phyloP scores from a whole-genome alignment of 1,140 invertebrate genomes.

The Platyscapa corneri region DNA sequence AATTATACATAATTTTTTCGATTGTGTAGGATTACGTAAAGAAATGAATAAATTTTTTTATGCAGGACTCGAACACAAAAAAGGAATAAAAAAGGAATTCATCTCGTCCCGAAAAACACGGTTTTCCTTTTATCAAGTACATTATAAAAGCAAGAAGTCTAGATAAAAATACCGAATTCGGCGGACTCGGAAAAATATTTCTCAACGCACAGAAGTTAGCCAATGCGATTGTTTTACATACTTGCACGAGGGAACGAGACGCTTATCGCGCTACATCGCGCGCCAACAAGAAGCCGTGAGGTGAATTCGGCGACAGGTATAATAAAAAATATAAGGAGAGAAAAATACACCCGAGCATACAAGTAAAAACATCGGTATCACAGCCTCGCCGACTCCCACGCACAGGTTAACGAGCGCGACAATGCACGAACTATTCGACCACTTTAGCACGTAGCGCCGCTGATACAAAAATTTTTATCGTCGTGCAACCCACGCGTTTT shows the following conservation, averaged over 20 bases:
- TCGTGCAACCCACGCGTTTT: constrained; percentile 49
- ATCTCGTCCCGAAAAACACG: not conserved
- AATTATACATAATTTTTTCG: not conserved
- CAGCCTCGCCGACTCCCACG: constrained; percentile 54
- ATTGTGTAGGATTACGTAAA: not conserved
- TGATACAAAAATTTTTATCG: constrained; percentile 21
- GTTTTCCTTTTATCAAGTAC: not conserved
- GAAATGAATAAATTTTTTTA: not conserved
- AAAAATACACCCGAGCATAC: constrained; percentile 41
- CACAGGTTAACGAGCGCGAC: constrained; percentile 55
- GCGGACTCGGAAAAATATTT: not conserved
- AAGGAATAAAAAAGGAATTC: not conserved
- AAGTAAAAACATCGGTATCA: constrained; percentile 51
- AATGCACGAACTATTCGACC: constrained; percentile 55
- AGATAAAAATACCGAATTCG: not conserved
- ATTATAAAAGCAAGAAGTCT: not conserved
- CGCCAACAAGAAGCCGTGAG: not conserved
- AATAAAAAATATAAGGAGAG: not conserved
- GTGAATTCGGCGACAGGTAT: constrained; percentile 23
- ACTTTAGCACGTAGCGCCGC: not conserved
- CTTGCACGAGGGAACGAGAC: not conserved
- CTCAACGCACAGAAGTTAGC: constrained; percentile 2
- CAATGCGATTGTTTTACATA: constrained; percentile 4
- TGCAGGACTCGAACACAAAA: not conserved
- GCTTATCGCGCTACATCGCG: not conserved